These are phyloP conservation scores for Parus major DNA, from an alignment of 2,113 vertebrate species.

Conservation along the genomic window DNA sequence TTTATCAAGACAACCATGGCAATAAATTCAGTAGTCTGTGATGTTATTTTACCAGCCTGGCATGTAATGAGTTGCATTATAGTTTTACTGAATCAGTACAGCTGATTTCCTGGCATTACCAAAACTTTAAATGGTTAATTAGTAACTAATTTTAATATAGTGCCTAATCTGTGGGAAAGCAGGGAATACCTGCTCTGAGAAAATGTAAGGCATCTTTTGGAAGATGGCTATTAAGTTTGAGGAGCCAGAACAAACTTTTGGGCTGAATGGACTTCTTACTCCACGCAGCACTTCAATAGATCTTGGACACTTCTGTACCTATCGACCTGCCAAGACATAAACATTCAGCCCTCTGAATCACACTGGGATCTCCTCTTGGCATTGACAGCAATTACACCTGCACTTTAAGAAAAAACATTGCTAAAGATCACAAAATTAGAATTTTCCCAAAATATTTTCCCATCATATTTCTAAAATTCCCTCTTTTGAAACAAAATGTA, in stretches of 20 bases:
- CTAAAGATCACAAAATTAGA: neutral
- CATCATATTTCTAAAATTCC: neutral
- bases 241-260: neutral
- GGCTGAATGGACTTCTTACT: neutral
- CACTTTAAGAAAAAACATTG: neutral
- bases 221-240: neutral
- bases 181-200: neutral
- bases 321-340: neutral
- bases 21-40: neutral
- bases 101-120: neutral
- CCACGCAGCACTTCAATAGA: accelerated
- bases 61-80: neutral
- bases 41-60: neutral
- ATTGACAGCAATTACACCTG: neutral
- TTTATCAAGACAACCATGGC: neutral
- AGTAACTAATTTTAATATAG: neutral
- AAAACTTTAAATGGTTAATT: neutral
- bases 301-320: neutral
- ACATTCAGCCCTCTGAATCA: neutral
- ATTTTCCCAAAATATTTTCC: neutral
- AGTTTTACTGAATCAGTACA: neutral
- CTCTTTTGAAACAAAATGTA: neutral
- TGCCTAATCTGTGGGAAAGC: neutral
- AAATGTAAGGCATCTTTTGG: neutral
- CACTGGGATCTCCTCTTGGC: neutral